Base-by-base conservation (phyloP, 2,888 invertebrate species). In the Dorcus parallelipipedus region DNA sequence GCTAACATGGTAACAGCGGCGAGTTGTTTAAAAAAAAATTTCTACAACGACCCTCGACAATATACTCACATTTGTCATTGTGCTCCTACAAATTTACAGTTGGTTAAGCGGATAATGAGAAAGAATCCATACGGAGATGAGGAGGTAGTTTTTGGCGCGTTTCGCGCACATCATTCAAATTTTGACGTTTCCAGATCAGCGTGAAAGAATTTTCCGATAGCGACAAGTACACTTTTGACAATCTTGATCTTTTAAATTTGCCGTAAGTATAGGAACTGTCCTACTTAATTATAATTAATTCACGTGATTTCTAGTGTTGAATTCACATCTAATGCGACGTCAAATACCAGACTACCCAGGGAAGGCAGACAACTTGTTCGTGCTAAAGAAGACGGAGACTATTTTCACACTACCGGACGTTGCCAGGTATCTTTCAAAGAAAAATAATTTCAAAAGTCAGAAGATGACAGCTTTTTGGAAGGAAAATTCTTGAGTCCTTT, bases 191-290 rank as follows among this genome's bases (percentile, higher is more conserved):
- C 14, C 63, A 73, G 74, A 67, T 66, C 57, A 66, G 62, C 63
- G 58, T 63, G 56, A 67, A 66, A 41, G 69, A 69, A 49, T 59
- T 49, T 51, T 70, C 71, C 51, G 73, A 73, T 59, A 71, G 68
- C 66, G 75, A 74, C 65, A 70, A 67, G 58, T 67, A 70, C 56
- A 71, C 68, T 60, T 68, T 75, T 61, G 72, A 73, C 59, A 70
- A 76, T 60, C 66, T 75, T 58, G 76, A 76, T 71, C 69, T 76
- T 54, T 69, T 77, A 64, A 77, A 77, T 72, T 71, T 77, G 63
- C 72, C 74, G 78, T 78, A 70, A 64, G 67, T 63, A 59, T 2
- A 9, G 6, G 6, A 33, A 33, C 23, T n/a, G 17, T 20, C 3
- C 45, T 6, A 3, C 7, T 17, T 50, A 33, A 10, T 50, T 39